Evolutionary conservation across 2,888 invertebrate genomes (phyloP).

Genomic region (Piscicola geometra): DNA sequence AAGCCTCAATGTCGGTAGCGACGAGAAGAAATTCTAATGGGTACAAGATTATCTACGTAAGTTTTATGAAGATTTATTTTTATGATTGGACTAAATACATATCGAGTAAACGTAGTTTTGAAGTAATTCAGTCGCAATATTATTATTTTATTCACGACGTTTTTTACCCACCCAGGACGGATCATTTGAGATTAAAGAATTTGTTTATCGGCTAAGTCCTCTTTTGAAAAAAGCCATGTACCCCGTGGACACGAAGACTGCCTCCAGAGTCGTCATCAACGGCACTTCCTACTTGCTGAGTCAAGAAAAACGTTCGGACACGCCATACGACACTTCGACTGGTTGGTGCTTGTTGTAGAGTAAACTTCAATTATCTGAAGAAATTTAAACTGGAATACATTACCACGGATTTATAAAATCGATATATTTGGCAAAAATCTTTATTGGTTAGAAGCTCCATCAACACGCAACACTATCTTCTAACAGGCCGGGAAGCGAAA

Average conservation of each 20-base stretch:
- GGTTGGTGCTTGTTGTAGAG: background rate
- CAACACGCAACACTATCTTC: background rate
- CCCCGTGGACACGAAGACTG: background rate
- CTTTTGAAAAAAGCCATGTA: background rate
- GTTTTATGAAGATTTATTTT: too few relatives aligned
- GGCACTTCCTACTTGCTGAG: constrained; percentile 13
- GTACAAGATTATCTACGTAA: constrained; percentile 1
- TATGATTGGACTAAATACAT: too few relatives aligned
- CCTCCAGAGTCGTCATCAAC: constrained; percentile 11
- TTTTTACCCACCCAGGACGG: constrained; percentile 33
- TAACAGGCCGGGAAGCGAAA: too few relatives aligned
- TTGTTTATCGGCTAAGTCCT: constrained; percentile 5
- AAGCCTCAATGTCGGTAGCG: constrained; percentile 20
- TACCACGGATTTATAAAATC: background rate
- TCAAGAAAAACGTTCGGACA: background rate
- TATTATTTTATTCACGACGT: background rate
- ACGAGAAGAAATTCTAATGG: background rate
- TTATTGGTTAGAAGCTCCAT: background rate
- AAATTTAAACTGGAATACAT: background rate
- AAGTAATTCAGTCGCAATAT: background rate
- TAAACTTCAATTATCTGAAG: too few relatives aligned
- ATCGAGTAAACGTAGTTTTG: background rate
- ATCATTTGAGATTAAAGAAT: background rate
- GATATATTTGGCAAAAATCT: background rate
- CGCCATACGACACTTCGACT: background rate